Evolutionary conservation across 2,888 invertebrate genomes (phyloP).

Genomic region (Pediacus dermestoides): DNA sequence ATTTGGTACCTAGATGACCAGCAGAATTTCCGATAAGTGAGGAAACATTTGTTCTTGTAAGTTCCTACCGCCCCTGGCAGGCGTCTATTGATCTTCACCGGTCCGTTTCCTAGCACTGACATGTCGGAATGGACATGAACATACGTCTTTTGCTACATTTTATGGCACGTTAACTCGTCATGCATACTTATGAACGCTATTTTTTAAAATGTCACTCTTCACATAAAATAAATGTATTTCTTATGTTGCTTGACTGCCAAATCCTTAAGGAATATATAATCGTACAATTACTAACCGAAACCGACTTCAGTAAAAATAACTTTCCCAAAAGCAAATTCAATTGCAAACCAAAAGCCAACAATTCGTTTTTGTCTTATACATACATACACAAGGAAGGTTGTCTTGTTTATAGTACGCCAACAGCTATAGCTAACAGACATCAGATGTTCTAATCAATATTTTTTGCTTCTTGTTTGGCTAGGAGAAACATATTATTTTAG

Average conservation of each 20-base stretch:
- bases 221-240: constrained; percentile 24
- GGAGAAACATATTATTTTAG: no score
- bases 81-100: constrained; percentile 28
- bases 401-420: no score
- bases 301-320: no score
- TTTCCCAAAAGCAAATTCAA: no score
- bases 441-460: no score
- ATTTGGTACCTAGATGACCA: constrained; percentile 29
- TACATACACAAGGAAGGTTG: no score
- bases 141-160: constrained; percentile 30
- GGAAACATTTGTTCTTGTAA: constrained; percentile 30
- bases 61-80: constrained; percentile 25
- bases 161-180: constrained; percentile 31
- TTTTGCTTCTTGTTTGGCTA: no score
- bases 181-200: constrained; percentile 30
- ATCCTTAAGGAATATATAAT: no score
- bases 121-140: constrained; percentile 30
- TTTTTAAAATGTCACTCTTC: constrained; percentile 23
- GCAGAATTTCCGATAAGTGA: constrained; percentile 28
- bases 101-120: constrained; percentile 23
- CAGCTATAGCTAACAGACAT: no score
- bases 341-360: no score
- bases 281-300: no score
- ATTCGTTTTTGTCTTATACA: no score
- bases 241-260: constrained; percentile 15